phyloP scores from a whole-genome alignment of 2,113 vertebrate species.

The Oceanites oceanicus region DNA sequence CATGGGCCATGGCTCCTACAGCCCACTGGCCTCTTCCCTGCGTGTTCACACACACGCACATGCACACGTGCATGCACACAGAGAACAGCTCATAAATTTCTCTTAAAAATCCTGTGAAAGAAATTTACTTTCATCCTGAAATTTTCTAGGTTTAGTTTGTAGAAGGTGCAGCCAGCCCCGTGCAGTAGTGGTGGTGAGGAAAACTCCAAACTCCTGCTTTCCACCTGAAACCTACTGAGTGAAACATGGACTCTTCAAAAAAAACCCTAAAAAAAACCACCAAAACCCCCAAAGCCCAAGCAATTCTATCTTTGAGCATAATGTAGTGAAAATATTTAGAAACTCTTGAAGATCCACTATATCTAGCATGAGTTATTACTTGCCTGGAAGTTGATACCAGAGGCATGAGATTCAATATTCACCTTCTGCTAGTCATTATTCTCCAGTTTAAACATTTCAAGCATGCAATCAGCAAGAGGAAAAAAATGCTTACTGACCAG shows the following conservation, averaged over 20 bases:
- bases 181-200: background rate
- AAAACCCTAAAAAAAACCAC: background rate
- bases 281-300: background rate
- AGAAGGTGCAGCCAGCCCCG: background rate
- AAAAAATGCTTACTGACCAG: background rate
- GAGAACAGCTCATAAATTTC: background rate
- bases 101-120: background rate
- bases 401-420: background rate
- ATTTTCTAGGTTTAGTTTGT: background rate
- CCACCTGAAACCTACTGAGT: background rate
- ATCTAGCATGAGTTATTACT: background rate
- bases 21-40: background rate
- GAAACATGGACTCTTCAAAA: background rate
- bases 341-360: background rate
- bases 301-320: background rate
- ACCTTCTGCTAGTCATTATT: background rate
- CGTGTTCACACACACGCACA: background rate
- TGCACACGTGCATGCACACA: accelerated
- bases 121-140: background rate
- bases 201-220: background rate
- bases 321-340: background rate
- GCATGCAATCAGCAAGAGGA: background rate
- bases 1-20: accelerated
- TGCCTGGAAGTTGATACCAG: background rate
- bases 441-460: background rate